Evolutionary conservation across 37 sponge, comb jelly and placozoan species (phyloP).

Genomic region (Axinella damicornis): DNA sequence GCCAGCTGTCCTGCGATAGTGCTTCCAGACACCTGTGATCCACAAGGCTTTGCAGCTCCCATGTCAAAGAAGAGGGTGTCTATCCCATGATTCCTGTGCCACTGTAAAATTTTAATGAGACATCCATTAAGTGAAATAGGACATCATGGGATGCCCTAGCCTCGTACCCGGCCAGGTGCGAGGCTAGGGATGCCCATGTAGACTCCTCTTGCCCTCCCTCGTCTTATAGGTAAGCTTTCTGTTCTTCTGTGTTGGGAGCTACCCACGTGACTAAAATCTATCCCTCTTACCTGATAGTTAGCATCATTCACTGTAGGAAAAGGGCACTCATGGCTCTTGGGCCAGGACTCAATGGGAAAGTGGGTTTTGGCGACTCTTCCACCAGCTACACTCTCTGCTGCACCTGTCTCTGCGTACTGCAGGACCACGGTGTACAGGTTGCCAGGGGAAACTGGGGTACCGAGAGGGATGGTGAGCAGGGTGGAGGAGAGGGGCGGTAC

Average conservation of each 20-base stretch:
- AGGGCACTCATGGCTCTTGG: slow-evolving; percentile 65
- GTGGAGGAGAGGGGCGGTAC: slow-evolving; percentile 41
- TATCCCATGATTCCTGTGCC: slow-evolving; percentile 51
- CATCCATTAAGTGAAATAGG: too few relatives aligned
- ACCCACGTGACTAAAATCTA: background rate
- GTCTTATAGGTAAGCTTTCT: too few relatives aligned
- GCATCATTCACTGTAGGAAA: slow-evolving; percentile 70
- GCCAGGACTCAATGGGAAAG: slow-evolving; percentile 75
- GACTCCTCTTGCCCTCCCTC: too few relatives aligned
- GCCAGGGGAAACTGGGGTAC: slow-evolving; percentile 19
- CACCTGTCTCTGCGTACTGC: slow-evolving; percentile 37
- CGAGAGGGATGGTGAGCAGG: slow-evolving; percentile 52
- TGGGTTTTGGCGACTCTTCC: slow-evolving; percentile 45
- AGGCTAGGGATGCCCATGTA: too few relatives aligned
- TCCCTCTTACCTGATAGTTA: slow-evolving; percentile 47
- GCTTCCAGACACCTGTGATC: slow-evolving; percentile 12
- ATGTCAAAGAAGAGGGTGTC: slow-evolving; percentile 65
- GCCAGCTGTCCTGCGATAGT: slow-evolving; percentile 52
- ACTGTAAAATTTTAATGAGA: slow-evolving; percentile 20
- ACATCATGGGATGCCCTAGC: too few relatives aligned
- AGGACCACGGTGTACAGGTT: slow-evolving; percentile 61
- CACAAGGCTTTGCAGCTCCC: slow-evolving; percentile 37
- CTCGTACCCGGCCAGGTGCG: background rate
- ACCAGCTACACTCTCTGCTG: slow-evolving; percentile 43
- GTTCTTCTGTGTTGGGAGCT: too few relatives aligned